These are phyloP conservation scores for Drosophila novamexicana DNA, from an alignment of 1,140 invertebrate genomes.

Conservation along the genomic window DNA sequence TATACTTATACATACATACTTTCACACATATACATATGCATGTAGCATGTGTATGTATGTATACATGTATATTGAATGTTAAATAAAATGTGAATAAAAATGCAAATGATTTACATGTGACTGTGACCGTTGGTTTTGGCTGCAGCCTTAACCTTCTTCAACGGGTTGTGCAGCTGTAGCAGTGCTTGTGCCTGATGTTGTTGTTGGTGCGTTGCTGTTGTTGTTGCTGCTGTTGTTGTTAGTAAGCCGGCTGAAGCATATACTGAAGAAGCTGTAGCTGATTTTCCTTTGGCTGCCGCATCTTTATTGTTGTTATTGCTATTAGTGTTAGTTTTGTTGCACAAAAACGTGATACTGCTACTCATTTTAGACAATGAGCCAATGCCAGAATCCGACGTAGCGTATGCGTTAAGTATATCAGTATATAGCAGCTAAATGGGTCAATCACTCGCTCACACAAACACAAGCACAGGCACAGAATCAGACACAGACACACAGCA, in stretches of 20 bases:
- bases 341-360: conserved; percentile 78
- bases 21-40: neutral
- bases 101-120: conserved; percentile 77
- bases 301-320: conserved; percentile 52
- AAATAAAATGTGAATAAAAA: conserved; percentile 56
- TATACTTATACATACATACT: neutral
- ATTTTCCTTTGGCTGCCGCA: conserved; percentile 47
- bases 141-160: conserved; percentile 66
- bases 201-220: conserved; percentile 25
- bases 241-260: conserved; percentile 59
- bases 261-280: conserved; percentile 27
- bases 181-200: conserved; percentile 30
- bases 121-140: conserved; percentile 66
- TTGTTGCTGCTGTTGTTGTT: conserved; percentile 42
- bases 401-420: conserved; percentile 21
- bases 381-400: conserved; percentile 17
- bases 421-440: conserved; percentile 34
- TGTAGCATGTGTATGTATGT: neutral
- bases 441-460: conserved; percentile 36
- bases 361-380: conserved; percentile 52
- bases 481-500: conserved; percentile 16
- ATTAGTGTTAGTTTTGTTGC: conserved; percentile 65
- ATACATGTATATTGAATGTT: conserved; percentile 21
- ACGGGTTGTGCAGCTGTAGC: conserved; percentile 40
- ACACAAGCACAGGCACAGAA: conserved; percentile 11